Evolutionary conservation across 2,797 vertebrate genomes (phyloP).

Genomic region (Phoebastria nigripes): DNA sequence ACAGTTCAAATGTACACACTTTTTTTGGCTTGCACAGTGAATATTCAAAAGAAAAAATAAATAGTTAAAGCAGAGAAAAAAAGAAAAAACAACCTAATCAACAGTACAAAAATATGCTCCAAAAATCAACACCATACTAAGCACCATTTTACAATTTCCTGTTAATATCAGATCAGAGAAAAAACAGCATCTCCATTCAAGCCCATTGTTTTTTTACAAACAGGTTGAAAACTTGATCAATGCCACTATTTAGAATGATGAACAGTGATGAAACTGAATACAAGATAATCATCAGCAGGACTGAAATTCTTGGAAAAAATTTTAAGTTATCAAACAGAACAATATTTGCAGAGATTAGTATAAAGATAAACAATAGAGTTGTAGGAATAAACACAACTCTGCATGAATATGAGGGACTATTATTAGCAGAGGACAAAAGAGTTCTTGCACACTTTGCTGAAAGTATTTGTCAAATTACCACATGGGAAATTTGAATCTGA

Average conservation of each 20-base stretch:
- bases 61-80: neutral
- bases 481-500: neutral
- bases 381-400: neutral
- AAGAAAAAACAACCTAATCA: neutral
- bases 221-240: neutral
- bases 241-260: neutral
- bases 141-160: neutral
- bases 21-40: neutral
- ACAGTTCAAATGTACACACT: neutral
- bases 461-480: neutral
- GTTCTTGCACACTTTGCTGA: neutral
- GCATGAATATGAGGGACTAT: neutral
- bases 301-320: neutral
- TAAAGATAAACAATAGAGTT: neutral
- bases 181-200: neutral
- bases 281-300: neutral
- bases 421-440: neutral
- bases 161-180: neutral
- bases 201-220: neutral
- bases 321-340: neutral
- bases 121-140: neutral
- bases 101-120: neutral
- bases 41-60: conserved; percentile 16
- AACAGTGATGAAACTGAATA: conserved; percentile 32
- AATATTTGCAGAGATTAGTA: conserved; percentile 22